Conservation (phyloP, 2,113 vertebrate genomes). For the Cranoglanis bouderius region DNA sequence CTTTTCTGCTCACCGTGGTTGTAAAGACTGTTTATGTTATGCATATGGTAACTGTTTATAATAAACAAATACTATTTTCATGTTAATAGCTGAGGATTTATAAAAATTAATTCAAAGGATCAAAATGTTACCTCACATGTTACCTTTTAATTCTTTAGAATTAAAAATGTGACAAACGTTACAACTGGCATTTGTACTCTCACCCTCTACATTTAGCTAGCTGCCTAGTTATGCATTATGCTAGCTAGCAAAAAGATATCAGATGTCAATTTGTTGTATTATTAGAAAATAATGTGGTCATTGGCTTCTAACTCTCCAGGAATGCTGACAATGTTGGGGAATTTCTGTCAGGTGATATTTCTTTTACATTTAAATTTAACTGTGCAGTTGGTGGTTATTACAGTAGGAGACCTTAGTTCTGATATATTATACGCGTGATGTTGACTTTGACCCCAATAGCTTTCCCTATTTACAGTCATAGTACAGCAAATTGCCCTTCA, state of each 20-base stretch:
- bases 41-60: not conserved
- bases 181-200: not conserved
- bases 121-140: too few relatives aligned
- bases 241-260: not conserved
- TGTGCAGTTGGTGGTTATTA: not conserved
- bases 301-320: too few relatives aligned
- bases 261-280: not conserved
- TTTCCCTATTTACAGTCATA: not conserved
- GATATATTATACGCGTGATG: too few relatives aligned
- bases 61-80: not conserved
- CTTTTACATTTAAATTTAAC: too few relatives aligned
- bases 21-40: not conserved
- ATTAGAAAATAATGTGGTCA: not conserved
- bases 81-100: not conserved
- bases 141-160: too few relatives aligned
- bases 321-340: too few relatives aligned
- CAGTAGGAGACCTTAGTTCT: not conserved
- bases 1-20: not conserved
- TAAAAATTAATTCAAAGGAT: too few relatives aligned
- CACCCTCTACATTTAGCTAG: not conserved
- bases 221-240: not conserved
- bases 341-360: too few relatives aligned
- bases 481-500: not conserved
- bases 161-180: not conserved
- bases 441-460: not conserved